Conservation (phyloP, 2,797 vertebrate species). For the Borostomias antarcticus region DNA sequence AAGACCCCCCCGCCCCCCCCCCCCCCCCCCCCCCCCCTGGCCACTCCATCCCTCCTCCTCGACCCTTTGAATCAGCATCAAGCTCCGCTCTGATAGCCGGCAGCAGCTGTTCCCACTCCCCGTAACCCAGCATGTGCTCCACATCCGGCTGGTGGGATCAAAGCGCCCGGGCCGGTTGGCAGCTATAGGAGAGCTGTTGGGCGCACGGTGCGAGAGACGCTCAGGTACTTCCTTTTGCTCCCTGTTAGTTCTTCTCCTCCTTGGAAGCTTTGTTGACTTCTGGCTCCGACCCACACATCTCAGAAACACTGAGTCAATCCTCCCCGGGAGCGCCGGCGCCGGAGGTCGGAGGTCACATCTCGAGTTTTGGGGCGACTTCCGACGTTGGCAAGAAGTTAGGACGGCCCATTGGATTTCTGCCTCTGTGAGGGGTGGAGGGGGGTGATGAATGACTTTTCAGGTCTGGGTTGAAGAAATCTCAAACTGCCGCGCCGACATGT, state of each 20-base stretch:
- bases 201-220: neutral
- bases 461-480: neutral
- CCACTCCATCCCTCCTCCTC: neutral
- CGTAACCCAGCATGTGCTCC: constrained; percentile 9
- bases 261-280: neutral
- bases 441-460: neutral
- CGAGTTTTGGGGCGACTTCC: neutral
- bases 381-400: neutral
- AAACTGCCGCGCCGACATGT: neutral
- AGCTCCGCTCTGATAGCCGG: neutral
- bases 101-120: constrained; percentile 5
- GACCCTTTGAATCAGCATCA: neutral
- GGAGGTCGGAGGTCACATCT: neutral
- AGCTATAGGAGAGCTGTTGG: neutral
- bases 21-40: neutral
- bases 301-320: neutral
- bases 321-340: too few relatives aligned
- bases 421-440: neutral
- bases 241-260: too few relatives aligned
- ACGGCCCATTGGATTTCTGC: neutral
- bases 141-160: neutral
- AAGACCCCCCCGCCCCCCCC: too few relatives aligned
- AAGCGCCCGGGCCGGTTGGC: neutral
- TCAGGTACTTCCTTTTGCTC: neutral
- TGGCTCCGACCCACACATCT: neutral